A percentile compares a stretch with the other conserved stretches of the same genome.
phyloP scores from a whole-genome alignment of 2,888 invertebrate genomes.

The Papilio elwesi region DNA sequence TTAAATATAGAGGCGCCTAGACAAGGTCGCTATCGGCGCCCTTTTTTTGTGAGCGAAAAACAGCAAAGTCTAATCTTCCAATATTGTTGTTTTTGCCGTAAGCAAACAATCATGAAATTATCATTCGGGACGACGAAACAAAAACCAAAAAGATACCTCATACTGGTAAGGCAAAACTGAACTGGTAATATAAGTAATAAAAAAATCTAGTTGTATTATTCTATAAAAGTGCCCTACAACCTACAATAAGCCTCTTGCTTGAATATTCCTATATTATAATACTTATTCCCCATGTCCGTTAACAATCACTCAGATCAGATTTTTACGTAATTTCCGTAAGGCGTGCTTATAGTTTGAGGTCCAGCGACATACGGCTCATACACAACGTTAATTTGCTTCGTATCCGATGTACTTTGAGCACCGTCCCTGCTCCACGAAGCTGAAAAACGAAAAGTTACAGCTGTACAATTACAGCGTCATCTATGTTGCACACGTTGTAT shows the following conservation, averaged over 20 bases:
- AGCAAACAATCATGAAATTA: too few species aligned
- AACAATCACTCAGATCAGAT: conserved; percentile 46
- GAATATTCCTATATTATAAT: neutral
- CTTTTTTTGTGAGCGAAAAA: too few species aligned
- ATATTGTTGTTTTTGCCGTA: too few species aligned
- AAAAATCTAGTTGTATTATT: neutral
- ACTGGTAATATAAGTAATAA: neutral
- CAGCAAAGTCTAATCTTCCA: too few species aligned
- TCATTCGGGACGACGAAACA: too few species aligned
- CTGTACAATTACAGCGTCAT: conserved; percentile 47
- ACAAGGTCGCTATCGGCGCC: too few species aligned
- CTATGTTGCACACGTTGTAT: conserved; percentile 46
- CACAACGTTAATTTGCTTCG: conserved; percentile 53
- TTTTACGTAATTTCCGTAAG: conserved; percentile 70
- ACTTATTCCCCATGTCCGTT: conserved; percentile 12
- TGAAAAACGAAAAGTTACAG: conserved; percentile 51
- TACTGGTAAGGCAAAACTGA: too few species aligned
- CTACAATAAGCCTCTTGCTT: neutral
- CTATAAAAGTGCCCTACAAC: neutral
- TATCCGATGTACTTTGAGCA: conserved; percentile 46
- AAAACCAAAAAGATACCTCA: too few species aligned
- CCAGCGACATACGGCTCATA: conserved; percentile 60
- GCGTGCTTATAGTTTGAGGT: conserved; percentile 74
- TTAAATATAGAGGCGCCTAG: too few species aligned
- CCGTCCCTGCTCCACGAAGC: conserved; percentile 71